Conservation (phyloP, 2,888 invertebrate species). For the Drosophila anomelani region DNA sequence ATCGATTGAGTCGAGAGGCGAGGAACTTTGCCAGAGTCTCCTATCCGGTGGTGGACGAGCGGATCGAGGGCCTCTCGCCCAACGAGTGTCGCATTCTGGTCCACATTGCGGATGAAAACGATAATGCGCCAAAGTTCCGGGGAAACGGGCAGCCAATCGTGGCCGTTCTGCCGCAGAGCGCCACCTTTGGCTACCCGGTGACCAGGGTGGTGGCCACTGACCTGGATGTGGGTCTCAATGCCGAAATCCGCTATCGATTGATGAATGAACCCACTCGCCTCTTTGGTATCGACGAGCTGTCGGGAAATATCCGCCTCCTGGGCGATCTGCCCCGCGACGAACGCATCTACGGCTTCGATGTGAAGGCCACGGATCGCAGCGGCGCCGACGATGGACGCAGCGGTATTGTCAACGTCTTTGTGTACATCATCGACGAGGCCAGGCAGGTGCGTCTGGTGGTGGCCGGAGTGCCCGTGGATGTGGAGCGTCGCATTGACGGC, state of each 20-base stretch:
- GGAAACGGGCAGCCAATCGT: conserved; percentile 91
- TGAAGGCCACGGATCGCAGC: conserved; percentile 92
- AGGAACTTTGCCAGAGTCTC: conserved; percentile 90
- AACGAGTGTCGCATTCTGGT: conserved; percentile 93
- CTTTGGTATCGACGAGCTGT: conserved; percentile 91
- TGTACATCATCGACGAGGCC: conserved; percentile 92
- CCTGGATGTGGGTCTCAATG: conserved; percentile 90
- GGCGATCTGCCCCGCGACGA: conserved; percentile 89
- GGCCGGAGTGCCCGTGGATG: conserved; percentile 90
- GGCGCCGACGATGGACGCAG: conserved; percentile 93
- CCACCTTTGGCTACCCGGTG: conserved; percentile 92
- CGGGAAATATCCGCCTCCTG: conserved; percentile 91
- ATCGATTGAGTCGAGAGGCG: conserved; percentile 86
- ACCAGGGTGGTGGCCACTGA: conserved; percentile 91
- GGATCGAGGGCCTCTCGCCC: conserved; percentile 89
- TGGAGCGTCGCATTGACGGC: conserved; percentile 89
- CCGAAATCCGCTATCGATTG: conserved; percentile 92
- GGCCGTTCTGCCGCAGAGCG: conserved; percentile 92
- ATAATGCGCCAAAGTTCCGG: conserved; percentile 92
- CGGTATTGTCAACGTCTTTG: conserved; percentile 93
- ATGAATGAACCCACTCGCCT: conserved; percentile 90
- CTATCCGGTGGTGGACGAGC: conserved; percentile 91
- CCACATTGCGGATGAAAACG: conserved; percentile 92
- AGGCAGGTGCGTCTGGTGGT: conserved; percentile 92
- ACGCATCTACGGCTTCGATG: conserved; percentile 93